These are phyloP conservation scores for Styela plicata DNA, from an alignment of 23 tunicate species.

Conservation along the genomic window DNA sequence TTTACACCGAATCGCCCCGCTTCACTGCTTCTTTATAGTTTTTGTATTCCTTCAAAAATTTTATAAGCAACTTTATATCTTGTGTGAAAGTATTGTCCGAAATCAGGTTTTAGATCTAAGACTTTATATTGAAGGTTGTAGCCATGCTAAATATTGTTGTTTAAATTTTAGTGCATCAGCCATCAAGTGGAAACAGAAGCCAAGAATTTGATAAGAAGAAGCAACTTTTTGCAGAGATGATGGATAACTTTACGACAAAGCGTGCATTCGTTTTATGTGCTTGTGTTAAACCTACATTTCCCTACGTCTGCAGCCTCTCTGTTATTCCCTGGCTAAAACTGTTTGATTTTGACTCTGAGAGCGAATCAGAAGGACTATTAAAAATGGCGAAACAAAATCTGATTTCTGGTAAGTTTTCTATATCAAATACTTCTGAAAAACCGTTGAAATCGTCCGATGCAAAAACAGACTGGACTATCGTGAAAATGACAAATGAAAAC, in stretches of 20 bases:
- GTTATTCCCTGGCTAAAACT: slow-evolving; percentile 62
- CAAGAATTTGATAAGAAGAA: background rate
- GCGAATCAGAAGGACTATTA: slow-evolving; percentile 25
- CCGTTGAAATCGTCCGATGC: background rate
- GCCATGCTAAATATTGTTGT: too few relatives aligned
- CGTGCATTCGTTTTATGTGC: background rate
- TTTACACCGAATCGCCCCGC: too few relatives aligned
- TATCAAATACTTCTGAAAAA: background rate
- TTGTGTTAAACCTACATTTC: background rate
- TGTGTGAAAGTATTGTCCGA: too few relatives aligned
- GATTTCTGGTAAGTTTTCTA: background rate
- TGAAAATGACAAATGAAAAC: background rate
- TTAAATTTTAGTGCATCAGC: too few relatives aligned
- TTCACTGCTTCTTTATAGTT: too few relatives aligned
- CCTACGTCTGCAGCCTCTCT: slow-evolving; percentile 5
- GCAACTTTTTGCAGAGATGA: background rate
- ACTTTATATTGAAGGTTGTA: too few relatives aligned
- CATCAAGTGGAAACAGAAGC: background rate
- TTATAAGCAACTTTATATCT: too few relatives aligned
- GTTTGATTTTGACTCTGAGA: slow-evolving; percentile 55
- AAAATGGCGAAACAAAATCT: background rate
- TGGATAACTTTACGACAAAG: slow-evolving; percentile 14
- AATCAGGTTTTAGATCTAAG: too few relatives aligned
- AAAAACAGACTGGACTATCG: slow-evolving; percentile 8
- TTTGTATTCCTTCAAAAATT: too few relatives aligned